Base-by-base conservation (phyloP, 2,113 vertebrate species). In the Argyrosomus japonicus region DNA sequence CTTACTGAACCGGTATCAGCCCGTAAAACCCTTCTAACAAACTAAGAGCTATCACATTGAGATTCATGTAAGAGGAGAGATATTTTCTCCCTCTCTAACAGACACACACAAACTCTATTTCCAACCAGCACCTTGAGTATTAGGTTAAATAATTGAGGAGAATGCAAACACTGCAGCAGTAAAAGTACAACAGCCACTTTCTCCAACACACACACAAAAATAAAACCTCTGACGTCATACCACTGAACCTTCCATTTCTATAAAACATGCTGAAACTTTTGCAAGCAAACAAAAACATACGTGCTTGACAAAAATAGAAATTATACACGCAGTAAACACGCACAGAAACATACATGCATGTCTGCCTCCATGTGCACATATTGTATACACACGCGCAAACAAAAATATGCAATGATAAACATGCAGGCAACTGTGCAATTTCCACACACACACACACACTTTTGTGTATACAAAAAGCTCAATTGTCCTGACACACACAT, bases 61-160 rank as follows among this genome's bases (percentile, higher is more conserved):
- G 45, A 67, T 57, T 70, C 1, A 19, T 48, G 17, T 69, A 36
- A 11, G 4, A 6, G 15, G 1, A 25, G 40, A 57, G 57, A 45
- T 7, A 14, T 54, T 62, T 68, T 56, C 54, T 50, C 13, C 11
- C 48, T 82, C 29, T 78, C 27, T 61, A 25, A 71, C 57, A 75
- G 25, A 69, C 43, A 62, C 48, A 77, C 48, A 62, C 18, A 36
- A 10, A 18, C 7, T 77, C 45, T 71, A 19, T 78, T 84, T 48
- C 17, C 36, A 84, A 72, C 56, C 71, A 82, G 76, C 74, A 81
- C 63, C 61, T 76, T 51, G 65, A 76, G 68, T 79, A 36, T 84
- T 71, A 61, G 8, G 57, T 32, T 91, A 67, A 92, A 91, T 90
- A 82, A 82, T 86, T 82, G 23, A 89, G 77, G 47, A 68, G 73